Percentiles rank a stretch among this genome's conserved stretches.
phyloP scores from a whole-genome alignment of 2,797 vertebrate species.

The Mycteria americana region DNA sequence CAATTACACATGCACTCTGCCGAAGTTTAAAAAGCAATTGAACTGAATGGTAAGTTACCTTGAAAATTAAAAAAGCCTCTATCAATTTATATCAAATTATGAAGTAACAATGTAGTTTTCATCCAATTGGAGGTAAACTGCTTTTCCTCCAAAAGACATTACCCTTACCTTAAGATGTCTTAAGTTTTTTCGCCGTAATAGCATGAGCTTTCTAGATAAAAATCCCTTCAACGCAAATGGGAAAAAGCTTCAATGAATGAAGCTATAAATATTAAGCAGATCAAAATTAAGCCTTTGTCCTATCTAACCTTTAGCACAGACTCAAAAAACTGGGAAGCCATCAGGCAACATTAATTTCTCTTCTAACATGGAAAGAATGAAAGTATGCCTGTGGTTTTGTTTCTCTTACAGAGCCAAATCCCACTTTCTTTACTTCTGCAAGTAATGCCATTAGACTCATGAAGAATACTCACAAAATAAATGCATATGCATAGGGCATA shows the following conservation, averaged over 20 bases:
- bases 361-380: neutral
- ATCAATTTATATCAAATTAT: neutral
- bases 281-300: conserved; percentile 45
- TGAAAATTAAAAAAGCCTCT: neutral
- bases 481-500: neutral
- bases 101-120: neutral
- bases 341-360: neutral
- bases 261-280: conserved; percentile 53
- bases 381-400: neutral
- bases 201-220: neutral
- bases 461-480: neutral
- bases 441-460: neutral
- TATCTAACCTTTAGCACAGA: conserved; percentile 29
- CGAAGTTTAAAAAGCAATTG: conserved; percentile 1
- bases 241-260: neutral
- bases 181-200: neutral
- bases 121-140: neutral
- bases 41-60: neutral
- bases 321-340: conserved; percentile 2
- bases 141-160: neutral
- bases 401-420: neutral
- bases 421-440: neutral
- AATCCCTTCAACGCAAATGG: neutral
- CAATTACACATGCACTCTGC: neutral
- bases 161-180: neutral